Percentiles rank a stretch among this genome's conserved stretches.
Evolutionary conservation across 2,888 invertebrate genomes (phyloP).

Genomic region (Mythimna pallens): DNA sequence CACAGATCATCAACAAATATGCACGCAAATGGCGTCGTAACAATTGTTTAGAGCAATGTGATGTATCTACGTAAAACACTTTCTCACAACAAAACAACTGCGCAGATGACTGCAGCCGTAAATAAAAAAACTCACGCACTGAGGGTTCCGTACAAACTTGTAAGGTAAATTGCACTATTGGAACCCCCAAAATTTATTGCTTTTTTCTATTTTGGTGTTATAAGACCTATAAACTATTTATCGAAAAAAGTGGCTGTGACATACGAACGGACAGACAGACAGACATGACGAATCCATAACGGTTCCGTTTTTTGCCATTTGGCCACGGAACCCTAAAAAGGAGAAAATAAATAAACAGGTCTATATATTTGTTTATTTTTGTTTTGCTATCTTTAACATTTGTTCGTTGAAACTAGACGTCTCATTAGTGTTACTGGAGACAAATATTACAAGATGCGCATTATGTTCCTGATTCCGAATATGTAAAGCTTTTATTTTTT

Average conservation of each 20-base stretch:
- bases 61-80: slow-evolving; percentile 17
- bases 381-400: background rate
- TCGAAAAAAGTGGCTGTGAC: no score
- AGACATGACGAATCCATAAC: no score
- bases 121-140: background rate
- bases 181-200: no score
- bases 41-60: slow-evolving; percentile 31
- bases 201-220: no score
- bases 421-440: background rate
- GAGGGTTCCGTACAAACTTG: no score
- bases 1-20: slow-evolving; percentile 1
- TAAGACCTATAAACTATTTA: no score
- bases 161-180: no score
- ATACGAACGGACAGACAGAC: no score
- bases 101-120: slow-evolving; percentile 17
- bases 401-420: background rate
- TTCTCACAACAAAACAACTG: slow-evolving; percentile 23
- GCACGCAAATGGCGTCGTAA: slow-evolving; percentile 10
- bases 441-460: background rate
- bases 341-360: background rate
- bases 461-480: no score
- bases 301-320: no score
- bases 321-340: background rate
- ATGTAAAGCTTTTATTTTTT: no score
- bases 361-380: no score